Base-by-base conservation (phyloP, 2,113 vertebrate species). In the Opisthocomus hoazin region DNA sequence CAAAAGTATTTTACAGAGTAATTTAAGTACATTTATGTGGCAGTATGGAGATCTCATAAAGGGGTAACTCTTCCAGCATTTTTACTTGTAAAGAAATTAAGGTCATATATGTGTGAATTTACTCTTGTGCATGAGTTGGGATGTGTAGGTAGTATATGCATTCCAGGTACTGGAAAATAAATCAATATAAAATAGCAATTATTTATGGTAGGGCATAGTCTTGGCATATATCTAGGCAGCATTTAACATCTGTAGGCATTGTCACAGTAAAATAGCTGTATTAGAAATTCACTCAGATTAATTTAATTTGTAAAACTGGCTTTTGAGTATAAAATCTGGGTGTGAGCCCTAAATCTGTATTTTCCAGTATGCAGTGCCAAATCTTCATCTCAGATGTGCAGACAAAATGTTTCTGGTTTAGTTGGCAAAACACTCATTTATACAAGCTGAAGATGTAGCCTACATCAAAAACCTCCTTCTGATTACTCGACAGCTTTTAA, bases 401-500 rank as follows among this genome's bases (percentile, higher is more conserved):
- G 81, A 69, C n/a, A 73, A 89, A 91, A 82, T 0, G 6, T 15
- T 90, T 90, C 53, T 91, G 81, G 30, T 84, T 89, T 93, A 79
- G 54, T 43, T 89, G 80, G 74, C 50, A 84, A 79, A 82, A 73
- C 37, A 22, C 32, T 93, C 48, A 41, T 90, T 94, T 96, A 41
- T 68, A 32, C 63, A 58, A 90, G 79, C 75, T 68, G 41, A 91
- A 77, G 80, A 94, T 46, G 73, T 65, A 97, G 71, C 87, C 81
- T 65, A 93, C 89, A 87, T 95, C 83, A 94, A 97, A 95, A 96
- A 84, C 78, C 76, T 53, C 24, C 23, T 76, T 74, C 29, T 81
- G 91, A 94, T 95, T 89, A n/a, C 88, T 87, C 10, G 9, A 84
- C 76, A 90, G 93, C 86, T 95, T 93, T 86, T 92, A 97, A 93